Conservation (phyloP, 1,140 invertebrate genomes). For the Diploscapter pachys region DNA sequence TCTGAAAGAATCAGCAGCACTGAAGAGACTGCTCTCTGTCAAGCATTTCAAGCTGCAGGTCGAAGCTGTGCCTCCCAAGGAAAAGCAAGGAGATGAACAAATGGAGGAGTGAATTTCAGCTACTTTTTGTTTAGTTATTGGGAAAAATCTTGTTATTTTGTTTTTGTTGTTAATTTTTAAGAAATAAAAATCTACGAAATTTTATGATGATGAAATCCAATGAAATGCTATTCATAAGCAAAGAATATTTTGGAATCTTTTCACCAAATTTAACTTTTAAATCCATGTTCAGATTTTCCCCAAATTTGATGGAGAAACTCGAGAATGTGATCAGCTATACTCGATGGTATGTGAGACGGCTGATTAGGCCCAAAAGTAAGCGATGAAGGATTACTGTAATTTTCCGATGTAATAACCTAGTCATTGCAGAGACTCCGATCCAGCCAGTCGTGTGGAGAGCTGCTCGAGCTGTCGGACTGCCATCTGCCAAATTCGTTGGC, state of each 20-base stretch:
- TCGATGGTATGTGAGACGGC: constrained; percentile 17
- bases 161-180: not conserved
- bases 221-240: not conserved
- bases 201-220: not conserved
- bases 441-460: constrained; percentile 31
- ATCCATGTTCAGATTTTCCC: too few species aligned
- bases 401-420: constrained; percentile 25
- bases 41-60: constrained; percentile 46
- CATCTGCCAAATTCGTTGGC: constrained; percentile 17
- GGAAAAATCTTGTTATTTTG: too few species aligned
- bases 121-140: too few species aligned
- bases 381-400: not conserved
- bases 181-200: constrained; percentile 13
- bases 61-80: not conserved
- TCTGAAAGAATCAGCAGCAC: not conserved
- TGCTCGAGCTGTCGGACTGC: not conserved
- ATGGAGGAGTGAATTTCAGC: too few species aligned
- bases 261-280: not conserved
- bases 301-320: not conserved
- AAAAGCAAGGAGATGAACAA: too few species aligned
- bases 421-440: not conserved
- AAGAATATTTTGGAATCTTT: not conserved
- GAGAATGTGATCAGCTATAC: constrained; percentile 18
- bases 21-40: constrained; percentile 36
- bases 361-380: constrained; percentile 1